A percentile compares a stretch with the other conserved stretches of the same genome.
Conservation (phyloP, 1,140 invertebrate species). For the Pseudomyrmex sp. region DNA sequence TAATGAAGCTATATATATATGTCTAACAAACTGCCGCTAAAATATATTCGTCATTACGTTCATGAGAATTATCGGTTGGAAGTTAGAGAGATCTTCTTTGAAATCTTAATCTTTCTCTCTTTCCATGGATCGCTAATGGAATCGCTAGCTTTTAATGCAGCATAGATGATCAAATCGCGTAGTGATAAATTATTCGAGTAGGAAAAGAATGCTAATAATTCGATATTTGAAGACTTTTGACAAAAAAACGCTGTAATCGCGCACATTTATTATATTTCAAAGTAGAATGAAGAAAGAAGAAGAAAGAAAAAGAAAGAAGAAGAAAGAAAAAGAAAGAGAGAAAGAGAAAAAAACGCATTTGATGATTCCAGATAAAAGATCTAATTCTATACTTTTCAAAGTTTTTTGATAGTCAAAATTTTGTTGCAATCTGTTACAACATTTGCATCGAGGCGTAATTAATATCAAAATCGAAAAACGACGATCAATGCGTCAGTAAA, state of each 20-base stretch:
- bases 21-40: slow-evolving; percentile 33
- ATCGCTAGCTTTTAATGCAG: slow-evolving; percentile 14
- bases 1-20: slow-evolving; percentile 57
- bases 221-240: not conserved
- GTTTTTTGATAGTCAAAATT: not conserved
- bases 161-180: slow-evolving; percentile 5
- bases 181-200: slow-evolving; percentile 32
- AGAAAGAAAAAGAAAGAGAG: too few relatives aligned
- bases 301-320: too few relatives aligned
- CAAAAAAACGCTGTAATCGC: too few relatives aligned
- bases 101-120: not conserved
- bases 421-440: not conserved
- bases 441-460: slow-evolving; percentile 35
- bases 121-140: slow-evolving; percentile 28
- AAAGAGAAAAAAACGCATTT: too few relatives aligned
- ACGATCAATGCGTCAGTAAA: not conserved
- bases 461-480: slow-evolving; percentile 14
- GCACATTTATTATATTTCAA: not conserved
- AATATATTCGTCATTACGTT: slow-evolving; percentile 32
- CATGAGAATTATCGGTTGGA: slow-evolving; percentile 18
- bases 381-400: too few relatives aligned
- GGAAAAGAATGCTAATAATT: not conserved
- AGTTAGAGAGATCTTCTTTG: not conserved
- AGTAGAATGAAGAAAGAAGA: too few relatives aligned
- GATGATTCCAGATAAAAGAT: too few relatives aligned